Conservation (phyloP, 1,140 invertebrate species). For the Tetragonula clypearis region DNA sequence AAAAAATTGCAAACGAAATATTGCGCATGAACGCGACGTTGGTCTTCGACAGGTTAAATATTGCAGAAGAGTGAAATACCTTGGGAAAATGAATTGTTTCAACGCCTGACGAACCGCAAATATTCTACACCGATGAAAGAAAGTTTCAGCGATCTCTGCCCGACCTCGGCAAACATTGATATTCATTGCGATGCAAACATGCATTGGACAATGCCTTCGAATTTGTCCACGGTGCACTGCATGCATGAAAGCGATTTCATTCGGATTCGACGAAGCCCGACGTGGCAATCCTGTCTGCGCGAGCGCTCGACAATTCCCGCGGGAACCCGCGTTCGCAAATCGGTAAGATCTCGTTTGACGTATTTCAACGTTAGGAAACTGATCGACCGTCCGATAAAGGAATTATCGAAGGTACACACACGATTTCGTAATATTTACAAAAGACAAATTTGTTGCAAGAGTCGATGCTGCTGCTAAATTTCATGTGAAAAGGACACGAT, state of each 20-base stretch:
- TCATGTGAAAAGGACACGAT: background rate
- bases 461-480: background rate
- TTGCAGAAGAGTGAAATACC: background rate
- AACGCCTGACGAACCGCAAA: background rate
- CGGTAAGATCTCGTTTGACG: conserved; percentile 21
- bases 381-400: background rate
- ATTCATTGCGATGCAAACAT: conserved; percentile 1
- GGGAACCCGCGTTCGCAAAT: conserved; percentile 30
- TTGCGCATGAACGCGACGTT: too few relatives aligned
- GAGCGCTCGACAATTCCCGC: conserved; percentile 5
- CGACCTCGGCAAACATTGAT: background rate
- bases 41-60: background rate
- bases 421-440: conserved; percentile 54
- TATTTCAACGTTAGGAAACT: background rate
- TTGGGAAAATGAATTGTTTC: background rate
- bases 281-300: background rate
- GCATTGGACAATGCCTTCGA: background rate
- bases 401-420: conserved; percentile 67
- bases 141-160: background rate
- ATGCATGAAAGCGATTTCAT: conserved; percentile 24
- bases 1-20: too few relatives aligned
- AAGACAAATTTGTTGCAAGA: background rate
- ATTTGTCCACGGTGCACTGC: background rate
- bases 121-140: background rate
- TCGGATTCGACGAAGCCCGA: conserved; percentile 12